Percentiles rank a stretch among this genome's conserved stretches.
Conservation (phyloP, 2,888 invertebrate species). For the Thumatha senex region DNA sequence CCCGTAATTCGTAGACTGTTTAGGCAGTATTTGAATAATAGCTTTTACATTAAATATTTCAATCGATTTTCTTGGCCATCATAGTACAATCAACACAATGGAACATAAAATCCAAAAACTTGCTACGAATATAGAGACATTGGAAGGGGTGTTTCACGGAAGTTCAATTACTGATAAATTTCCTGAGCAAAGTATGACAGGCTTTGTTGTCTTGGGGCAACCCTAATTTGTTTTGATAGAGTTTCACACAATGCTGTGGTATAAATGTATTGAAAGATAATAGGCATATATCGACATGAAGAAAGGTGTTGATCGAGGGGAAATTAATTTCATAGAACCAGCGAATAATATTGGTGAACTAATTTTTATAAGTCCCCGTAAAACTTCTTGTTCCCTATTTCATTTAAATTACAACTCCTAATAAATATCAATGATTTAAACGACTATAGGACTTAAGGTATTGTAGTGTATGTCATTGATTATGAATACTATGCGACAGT, state of each 20-base stretch:
- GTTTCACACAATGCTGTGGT: slow-evolving; percentile 39
- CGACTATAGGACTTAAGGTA: too few relatives aligned
- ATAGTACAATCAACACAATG: slow-evolving; percentile 31
- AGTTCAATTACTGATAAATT: slow-evolving; percentile 59
- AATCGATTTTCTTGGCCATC: slow-evolving; percentile 12
- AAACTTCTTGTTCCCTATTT: too few relatives aligned
- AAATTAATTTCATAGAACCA: neutral
- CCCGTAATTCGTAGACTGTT: too few relatives aligned
- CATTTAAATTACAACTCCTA: too few relatives aligned
- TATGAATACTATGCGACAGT: too few relatives aligned
- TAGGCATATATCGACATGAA: slow-evolving; percentile 18
- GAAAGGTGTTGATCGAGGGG: neutral
- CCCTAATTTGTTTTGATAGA: slow-evolving; percentile 54
- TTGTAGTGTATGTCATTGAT: too few relatives aligned
- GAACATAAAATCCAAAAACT: slow-evolving; percentile 26
- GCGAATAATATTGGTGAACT: too few relatives aligned
- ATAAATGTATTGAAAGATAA: slow-evolving; percentile 26
- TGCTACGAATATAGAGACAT: slow-evolving; percentile 36
- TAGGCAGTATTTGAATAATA: neutral
- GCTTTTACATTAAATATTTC: slow-evolving; percentile 6
- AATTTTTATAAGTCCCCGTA: neutral
- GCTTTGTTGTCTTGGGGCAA: slow-evolving; percentile 47
- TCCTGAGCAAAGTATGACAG: slow-evolving; percentile 47
- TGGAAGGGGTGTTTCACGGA: slow-evolving; percentile 47
- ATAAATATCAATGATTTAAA: too few relatives aligned